A percentile compares a stretch with the other conserved stretches of the same genome.
Conservation (phyloP, 2,888 invertebrate species). For the Abscondita cerata region DNA sequence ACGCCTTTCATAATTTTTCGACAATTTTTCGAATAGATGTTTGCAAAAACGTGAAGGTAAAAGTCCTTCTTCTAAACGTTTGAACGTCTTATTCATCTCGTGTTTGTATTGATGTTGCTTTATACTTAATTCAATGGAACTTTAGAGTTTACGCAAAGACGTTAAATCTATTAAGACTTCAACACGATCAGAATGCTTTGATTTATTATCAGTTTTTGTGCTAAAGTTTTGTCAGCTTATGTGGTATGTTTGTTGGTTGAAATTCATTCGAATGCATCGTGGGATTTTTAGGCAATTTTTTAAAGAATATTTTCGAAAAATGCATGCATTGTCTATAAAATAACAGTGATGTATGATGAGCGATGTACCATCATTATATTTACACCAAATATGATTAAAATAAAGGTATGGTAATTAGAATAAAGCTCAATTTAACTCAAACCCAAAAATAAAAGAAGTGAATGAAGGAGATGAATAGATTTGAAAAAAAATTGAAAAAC, state of each 20-base stretch:
- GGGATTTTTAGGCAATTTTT: constrained; percentile 15
- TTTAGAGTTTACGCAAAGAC: constrained; percentile 25
- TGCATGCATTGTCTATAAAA: too few species aligned
- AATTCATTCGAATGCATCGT: constrained; percentile 27
- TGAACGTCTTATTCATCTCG: constrained; percentile 12
- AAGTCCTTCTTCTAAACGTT: constrained; percentile 8
- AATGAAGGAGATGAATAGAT: too few species aligned
- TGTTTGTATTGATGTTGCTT: constrained; percentile 28
- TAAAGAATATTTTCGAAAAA: too few species aligned
- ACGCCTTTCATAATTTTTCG: constrained; percentile 38
- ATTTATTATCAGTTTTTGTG: constrained; percentile 38
- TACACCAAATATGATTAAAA: too few species aligned
- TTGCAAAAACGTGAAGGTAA: constrained; percentile 13
- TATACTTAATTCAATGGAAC: constrained; percentile 22
- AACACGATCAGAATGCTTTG: constrained; percentile 32
- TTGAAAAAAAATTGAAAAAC: too few species aligned
- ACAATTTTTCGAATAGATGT: constrained; percentile 23
- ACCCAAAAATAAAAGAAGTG: too few species aligned
- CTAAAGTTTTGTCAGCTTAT: constrained; percentile 33
- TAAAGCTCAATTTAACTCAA: too few species aligned
- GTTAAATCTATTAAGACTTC: constrained; percentile 37
- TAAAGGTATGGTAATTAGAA: too few species aligned
- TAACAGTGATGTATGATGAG: too few species aligned
- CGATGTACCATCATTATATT: too few species aligned
- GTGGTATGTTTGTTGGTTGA: constrained; percentile 35